These are phyloP conservation scores for Pachyseris speciosa DNA, from an alignment of 64 coral and sea anemone species.

Conservation along the genomic window DNA sequence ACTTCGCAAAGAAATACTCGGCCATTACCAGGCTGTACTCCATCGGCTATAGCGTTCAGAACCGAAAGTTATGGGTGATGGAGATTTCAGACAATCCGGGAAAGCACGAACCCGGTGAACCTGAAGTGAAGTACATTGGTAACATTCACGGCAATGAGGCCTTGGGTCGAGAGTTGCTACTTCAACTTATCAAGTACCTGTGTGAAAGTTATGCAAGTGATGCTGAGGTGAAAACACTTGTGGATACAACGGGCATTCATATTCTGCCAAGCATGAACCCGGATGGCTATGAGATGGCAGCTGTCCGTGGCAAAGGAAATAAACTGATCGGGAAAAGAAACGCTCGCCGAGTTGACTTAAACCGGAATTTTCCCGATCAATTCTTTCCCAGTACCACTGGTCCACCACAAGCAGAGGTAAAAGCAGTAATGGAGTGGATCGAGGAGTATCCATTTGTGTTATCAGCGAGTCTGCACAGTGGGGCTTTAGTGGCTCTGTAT, in stretches of 20 bases:
- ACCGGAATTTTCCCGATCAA: slow-evolving; percentile 99
- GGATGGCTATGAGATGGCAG: slow-evolving; percentile 90
- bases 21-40: slow-evolving; percentile 88
- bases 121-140: slow-evolving; percentile 88
- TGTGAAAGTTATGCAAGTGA: slow-evolving; percentile 90
- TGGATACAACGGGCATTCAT: slow-evolving; percentile 88
- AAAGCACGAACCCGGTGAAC: slow-evolving; percentile 85
- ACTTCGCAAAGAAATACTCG: slow-evolving; percentile 86
- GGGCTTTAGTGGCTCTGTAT: slow-evolving; percentile 89
- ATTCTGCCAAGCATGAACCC: slow-evolving; percentile 94
- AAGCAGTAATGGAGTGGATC: slow-evolving; percentile 93
- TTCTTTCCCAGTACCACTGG: slow-evolving; percentile 95
- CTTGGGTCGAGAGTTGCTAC: slow-evolving; percentile 79
- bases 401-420: slow-evolving; percentile 83
- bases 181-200: slow-evolving; percentile 80
- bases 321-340: slow-evolving; percentile 84
- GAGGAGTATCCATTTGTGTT: slow-evolving; percentile 88
- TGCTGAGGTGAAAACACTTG: slow-evolving; percentile 66
- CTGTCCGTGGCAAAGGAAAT: slow-evolving; percentile 59
- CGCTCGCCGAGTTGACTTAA: slow-evolving; percentile 88
- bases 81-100: slow-evolving; percentile 90
- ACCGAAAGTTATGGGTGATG: slow-evolving; percentile 93
- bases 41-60: slow-evolving; percentile 96
- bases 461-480: slow-evolving; percentile 90
- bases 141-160: slow-evolving; percentile 96